Percentiles rank a stretch among this genome's conserved stretches.
Evolutionary conservation across 2,888 invertebrate species (phyloP).

Genomic region (Scaptomyza cyrtandrae): DNA sequence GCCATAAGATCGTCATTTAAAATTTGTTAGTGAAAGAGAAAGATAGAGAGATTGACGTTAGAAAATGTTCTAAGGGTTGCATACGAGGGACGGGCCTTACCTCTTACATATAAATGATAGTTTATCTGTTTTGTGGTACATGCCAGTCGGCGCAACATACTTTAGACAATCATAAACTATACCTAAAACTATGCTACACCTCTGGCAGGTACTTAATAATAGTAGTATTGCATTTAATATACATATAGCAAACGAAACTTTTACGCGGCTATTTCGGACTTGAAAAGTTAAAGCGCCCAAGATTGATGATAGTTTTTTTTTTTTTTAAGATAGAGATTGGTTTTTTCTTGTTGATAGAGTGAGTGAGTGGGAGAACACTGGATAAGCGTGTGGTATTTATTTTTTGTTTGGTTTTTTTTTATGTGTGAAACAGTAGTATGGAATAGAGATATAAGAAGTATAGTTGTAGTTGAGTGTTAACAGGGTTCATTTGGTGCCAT

Average conservation of each 20-base stretch:
- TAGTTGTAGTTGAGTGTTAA: slow-evolving; percentile 32
- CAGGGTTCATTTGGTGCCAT: slow-evolving; percentile 69
- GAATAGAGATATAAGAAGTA: slow-evolving; percentile 46
- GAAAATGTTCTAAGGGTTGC: slow-evolving; percentile 55
- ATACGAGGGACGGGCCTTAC: slow-evolving; percentile 64
- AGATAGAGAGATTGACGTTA: slow-evolving; percentile 19
- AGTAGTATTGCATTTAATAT: slow-evolving; percentile 25
- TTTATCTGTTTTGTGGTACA: slow-evolving; percentile 28
- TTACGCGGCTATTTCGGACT: slow-evolving; percentile 84
- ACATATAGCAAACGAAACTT: slow-evolving; percentile 78
- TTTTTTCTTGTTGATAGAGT: slow-evolving; percentile 44
- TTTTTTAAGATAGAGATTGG: slow-evolving; percentile 14
- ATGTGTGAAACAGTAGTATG: slow-evolving; percentile 47
- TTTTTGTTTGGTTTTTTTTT: slow-evolving; percentile 4
- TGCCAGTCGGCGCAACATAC: slow-evolving; percentile 62
- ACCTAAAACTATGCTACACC: slow-evolving; percentile 42
- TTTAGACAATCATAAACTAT: slow-evolving; percentile 21
- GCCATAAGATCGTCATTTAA: slow-evolving; percentile 52
- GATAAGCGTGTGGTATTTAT: slow-evolving; percentile 73
- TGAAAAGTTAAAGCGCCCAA: slow-evolving; percentile 83
- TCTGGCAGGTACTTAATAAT: slow-evolving; percentile 29
- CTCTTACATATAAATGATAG: slow-evolving; percentile 45
- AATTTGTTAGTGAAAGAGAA: slow-evolving; percentile 16
- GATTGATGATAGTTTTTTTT: slow-evolving; percentile 49
- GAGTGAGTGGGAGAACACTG: slow-evolving; percentile 83